These are phyloP conservation scores for Psilopogon haemacephalus DNA, from an alignment of 2,113 vertebrate genomes.

Conservation along the genomic window DNA sequence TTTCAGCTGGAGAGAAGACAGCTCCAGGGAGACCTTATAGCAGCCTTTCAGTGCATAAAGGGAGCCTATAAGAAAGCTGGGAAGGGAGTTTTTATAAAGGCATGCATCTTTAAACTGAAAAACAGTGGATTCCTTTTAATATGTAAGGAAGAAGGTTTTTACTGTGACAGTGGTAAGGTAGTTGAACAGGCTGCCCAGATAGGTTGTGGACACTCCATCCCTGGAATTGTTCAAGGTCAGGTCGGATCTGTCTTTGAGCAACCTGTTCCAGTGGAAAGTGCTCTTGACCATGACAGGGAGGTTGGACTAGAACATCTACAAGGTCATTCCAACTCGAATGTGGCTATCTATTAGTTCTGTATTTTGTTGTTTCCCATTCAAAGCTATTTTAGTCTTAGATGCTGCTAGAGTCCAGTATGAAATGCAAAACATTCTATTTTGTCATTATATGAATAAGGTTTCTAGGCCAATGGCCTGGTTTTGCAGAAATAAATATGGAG, in stretches of 20 bases:
- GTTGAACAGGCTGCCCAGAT: no score
- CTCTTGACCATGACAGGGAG: background rate
- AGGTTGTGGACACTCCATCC: no score
- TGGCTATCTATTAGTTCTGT: background rate
- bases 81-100: no score
- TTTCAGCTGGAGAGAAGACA: background rate
- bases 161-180: background rate
- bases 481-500: background rate
- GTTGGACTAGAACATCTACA: no score
- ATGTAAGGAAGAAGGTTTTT: background rate
- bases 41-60: background rate
- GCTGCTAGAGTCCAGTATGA: background rate
- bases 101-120: background rate
- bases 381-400: background rate
- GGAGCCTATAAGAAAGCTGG: background rate
- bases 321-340: no score
- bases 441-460: fast-evolving
- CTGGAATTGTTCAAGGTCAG: background rate
- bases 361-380: background rate
- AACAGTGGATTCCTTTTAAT: no score
- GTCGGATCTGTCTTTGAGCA: background rate
- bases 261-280: background rate
- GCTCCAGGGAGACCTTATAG: background rate
- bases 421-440: background rate
- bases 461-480: background rate